Evolutionary conservation across 2,113 vertebrate genomes (phyloP).

Genomic region (Ifrita kowaldi): DNA sequence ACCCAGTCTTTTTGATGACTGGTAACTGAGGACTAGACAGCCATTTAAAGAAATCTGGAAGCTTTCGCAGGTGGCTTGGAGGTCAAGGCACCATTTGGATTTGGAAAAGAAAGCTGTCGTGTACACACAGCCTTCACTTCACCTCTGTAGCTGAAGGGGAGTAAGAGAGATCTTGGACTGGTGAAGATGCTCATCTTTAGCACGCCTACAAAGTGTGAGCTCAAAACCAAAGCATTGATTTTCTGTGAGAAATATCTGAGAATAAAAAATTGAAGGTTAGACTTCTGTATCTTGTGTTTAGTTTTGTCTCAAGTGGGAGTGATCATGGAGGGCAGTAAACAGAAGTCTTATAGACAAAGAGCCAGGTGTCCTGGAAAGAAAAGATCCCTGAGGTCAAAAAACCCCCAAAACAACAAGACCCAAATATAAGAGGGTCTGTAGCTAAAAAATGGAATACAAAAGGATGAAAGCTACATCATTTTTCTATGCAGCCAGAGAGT

Average conservation of each 20-base stretch:
- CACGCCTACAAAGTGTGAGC: fast-evolving
- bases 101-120: neutral
- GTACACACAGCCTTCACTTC: neutral
- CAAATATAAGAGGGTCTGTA: neutral
- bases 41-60: neutral
- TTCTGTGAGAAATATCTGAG: neutral
- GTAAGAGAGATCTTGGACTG: neutral
- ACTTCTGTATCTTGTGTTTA: neutral
- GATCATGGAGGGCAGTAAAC: neutral
- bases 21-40: neutral
- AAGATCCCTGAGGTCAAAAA: neutral
- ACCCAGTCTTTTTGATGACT: neutral
- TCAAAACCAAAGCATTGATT: neutral
- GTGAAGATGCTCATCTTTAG: neutral
- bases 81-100: neutral
- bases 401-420: neutral
- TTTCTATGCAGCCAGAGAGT: neutral
- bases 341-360: neutral
- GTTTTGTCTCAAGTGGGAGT: neutral
- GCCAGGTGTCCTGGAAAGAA: neutral
- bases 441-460: neutral
- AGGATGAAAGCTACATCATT: neutral
- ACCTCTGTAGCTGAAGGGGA: neutral
- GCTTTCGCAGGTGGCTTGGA: neutral
- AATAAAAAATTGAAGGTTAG: neutral